A percentile compares a stretch with the other conserved stretches of the same genome.
phyloP scores from a whole-genome alignment of 2,888 invertebrate species.

The Spodoptera littoralis region DNA sequence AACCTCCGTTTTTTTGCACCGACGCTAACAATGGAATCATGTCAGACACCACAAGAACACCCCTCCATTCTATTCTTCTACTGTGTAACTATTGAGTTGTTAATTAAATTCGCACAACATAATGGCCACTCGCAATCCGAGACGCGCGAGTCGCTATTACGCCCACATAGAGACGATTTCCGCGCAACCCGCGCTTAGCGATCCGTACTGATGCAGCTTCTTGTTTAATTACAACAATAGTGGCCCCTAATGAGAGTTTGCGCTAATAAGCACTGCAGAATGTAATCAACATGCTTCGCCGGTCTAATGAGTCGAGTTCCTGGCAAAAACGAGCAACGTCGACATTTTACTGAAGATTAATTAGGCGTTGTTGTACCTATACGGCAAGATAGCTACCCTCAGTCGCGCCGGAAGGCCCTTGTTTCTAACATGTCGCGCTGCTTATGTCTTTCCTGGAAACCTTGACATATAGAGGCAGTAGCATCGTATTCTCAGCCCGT shows the following conservation, averaged over 20 bases:
- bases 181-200: slow-evolving; percentile 60
- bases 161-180: slow-evolving; percentile 69
- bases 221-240: slow-evolving; percentile 89
- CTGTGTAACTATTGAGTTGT: slow-evolving; percentile 84
- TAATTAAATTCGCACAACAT: slow-evolving; percentile 86
- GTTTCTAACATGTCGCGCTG: slow-evolving; percentile 70
- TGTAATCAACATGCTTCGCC: slow-evolving; percentile 88
- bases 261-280: slow-evolving; percentile 88
- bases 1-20: slow-evolving; percentile 81
- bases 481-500: not conserved
- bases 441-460: slow-evolving; percentile 73
- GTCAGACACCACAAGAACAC: slow-evolving; percentile 84
- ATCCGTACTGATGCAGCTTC: slow-evolving; percentile 78
- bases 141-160: slow-evolving; percentile 62
- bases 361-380: slow-evolving; percentile 83
- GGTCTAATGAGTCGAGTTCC: slow-evolving; percentile 88
- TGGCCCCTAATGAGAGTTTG: slow-evolving; percentile 88
- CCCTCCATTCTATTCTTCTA: slow-evolving; percentile 76
- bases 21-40: slow-evolving; percentile 85
- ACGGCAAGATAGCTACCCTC: slow-evolving; percentile 69
- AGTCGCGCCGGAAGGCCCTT: slow-evolving; percentile 71
- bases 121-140: slow-evolving; percentile 59
- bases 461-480: slow-evolving; percentile 57
- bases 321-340: slow-evolving; percentile 85
- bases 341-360: slow-evolving; percentile 87